Evolutionary conservation across 1,140 invertebrate species (phyloP), one percentile per base, ranked within the genome.

Genomic region (Saccostrea echinata): DNA sequence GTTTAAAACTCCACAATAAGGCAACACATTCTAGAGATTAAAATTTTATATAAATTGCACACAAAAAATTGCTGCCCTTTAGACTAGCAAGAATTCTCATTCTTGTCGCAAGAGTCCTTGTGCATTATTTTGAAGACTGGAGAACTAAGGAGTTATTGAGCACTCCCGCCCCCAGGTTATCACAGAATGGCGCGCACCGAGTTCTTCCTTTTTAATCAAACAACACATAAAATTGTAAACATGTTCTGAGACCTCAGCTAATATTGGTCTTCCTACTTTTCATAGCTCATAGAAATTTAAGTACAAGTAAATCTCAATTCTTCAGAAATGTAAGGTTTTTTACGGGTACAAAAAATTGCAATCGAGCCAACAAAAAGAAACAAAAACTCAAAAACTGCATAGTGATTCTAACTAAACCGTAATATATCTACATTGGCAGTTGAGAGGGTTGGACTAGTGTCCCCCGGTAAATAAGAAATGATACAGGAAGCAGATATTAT

Each of bases 221-320:
- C 68, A 71, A 16, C 8, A 71, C 68, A 33, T 27, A 71, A 18
- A 33, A 71, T 16, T 71, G 68, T 33, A 71, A 71, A 71, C 68
- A 71, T 13, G 24, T 30, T 33, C 68, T 71, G 68, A 71, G 68
- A 71, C 16, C 68, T 71, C 24, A 71, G 13, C 68, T 33, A 71
- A 71, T 71, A 71, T 71, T 71, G 68, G 68, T 71, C 27, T 71
- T 71, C 68, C 30, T 71, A 71, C 30, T 33, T 71, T 71, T 71
- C 16, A 33, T 33, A 71, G 24, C 27, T 33, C 27, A 27, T 71
- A 71, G 43, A 43, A 43, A 43, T 43, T 43, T 43, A 33, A 71
- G 27, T 71, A 30, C 68, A 27, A 71, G 68, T 71, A 71, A 64
- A 71, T 71, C 16, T 71, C 68, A 71, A 71, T 71, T 30, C 68